These are phyloP conservation scores for Achatina immaculata DNA, from an alignment of 1,140 invertebrate species.

Conservation along the genomic window DNA sequence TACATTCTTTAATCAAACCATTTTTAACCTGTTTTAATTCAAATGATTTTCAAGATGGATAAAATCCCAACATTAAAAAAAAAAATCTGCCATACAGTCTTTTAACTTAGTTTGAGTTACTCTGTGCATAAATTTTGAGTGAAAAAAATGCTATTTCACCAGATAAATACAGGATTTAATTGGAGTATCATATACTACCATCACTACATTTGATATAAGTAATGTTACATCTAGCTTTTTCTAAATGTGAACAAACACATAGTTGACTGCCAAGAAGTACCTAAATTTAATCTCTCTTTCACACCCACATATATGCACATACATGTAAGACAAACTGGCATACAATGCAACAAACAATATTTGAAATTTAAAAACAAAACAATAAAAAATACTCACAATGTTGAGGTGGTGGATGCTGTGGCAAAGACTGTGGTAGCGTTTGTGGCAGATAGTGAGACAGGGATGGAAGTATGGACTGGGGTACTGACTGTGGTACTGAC, in stretches of 20 bases:
- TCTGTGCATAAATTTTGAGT: too few species aligned
- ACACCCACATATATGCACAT: too few species aligned
- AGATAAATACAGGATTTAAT: too few species aligned
- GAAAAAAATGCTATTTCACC: too few species aligned
- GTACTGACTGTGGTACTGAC: background rate
- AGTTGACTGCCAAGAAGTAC: too few species aligned
- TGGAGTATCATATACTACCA: too few species aligned
- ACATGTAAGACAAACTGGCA: background rate
- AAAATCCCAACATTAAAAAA: background rate
- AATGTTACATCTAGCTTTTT: too few species aligned
- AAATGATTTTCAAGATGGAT: background rate
- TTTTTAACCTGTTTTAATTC: background rate
- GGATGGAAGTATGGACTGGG: background rate
- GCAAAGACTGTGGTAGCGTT: constrained; percentile 2
- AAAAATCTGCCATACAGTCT: too few species aligned
- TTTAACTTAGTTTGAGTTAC: too few species aligned
- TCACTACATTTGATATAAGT: too few species aligned
- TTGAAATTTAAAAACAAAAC: background rate
- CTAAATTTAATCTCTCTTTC: too few species aligned
- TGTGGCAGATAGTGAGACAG: background rate
- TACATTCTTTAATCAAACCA: background rate
- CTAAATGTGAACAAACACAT: too few species aligned
- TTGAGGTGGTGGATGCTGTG: background rate
- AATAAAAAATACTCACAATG: constrained; percentile 19
- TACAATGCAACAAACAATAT: background rate